Base-by-base conservation (phyloP, 2,888 invertebrate species). In the Stenotaenia linearis region DNA sequence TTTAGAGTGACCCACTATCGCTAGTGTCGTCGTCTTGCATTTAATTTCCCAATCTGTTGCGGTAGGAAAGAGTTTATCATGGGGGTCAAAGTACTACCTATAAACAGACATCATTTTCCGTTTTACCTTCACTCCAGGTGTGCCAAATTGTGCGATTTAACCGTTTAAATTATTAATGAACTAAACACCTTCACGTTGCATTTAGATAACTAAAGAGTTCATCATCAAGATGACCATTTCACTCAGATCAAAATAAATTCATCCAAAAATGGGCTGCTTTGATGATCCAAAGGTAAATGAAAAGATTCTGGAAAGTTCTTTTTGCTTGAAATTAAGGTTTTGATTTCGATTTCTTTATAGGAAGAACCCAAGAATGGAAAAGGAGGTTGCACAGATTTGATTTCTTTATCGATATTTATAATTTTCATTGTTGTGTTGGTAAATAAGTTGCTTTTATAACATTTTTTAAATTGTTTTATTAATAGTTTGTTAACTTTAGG, bases 341-440 rank as follows among this genome's bases (percentile, higher is more conserved):
- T n/a, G 5, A 45, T n/a, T n/a, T 5, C 45, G 2, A 61, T 61
- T 61, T 61, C 10, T 61, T 25, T 61, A 10, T 25, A 61, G 61
- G 61, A 25, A 4, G 61, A 61, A 25, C 25, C 28, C 15, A 61
- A 12, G 12, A 1, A 32, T 18, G 21, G 21, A 32, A 77, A 77
- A 7, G 80, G 94, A 85, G 90, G 91, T 78, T 95, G 95, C 85
- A 95, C 95, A 3, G 95, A 95, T 88, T 89, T 93, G 10, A 89
- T 92, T 82, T 95, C 93, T 93, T 89, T 95, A 61, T 89, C 91
- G 84, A 87, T 93, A 84, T 95, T 92, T 85, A 89, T 94, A 82
- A 85, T 91, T 79, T 94, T 95, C 87, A 94, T 93, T 93, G 90
- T 92, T 85, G 87, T 94, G 82, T 91, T 95, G 94, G 95, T 95